Evolutionary conservation across 2,113 vertebrate genomes (phyloP).

Genomic region (western clawed frog (Xenopus tropicalis)): DNA sequence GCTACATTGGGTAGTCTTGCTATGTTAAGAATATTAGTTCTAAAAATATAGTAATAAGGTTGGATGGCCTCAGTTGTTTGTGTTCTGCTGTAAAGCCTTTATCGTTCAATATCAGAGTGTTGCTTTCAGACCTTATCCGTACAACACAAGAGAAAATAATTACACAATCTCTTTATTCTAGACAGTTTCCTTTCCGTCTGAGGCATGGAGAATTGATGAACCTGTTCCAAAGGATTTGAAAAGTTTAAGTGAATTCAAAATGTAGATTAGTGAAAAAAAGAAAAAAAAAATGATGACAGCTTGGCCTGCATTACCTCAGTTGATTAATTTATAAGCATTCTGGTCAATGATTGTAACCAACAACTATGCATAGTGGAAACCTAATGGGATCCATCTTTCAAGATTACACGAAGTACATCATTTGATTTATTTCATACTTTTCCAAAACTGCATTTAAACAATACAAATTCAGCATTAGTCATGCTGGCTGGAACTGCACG

Average conservation of each 20-base stretch:
- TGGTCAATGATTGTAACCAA: constrained; percentile 76
- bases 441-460: constrained; percentile 65
- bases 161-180: constrained; percentile 27
- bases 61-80: neutral
- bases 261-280: constrained; percentile 57
- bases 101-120: neutral
- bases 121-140: constrained; percentile 7
- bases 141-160: constrained; percentile 26
- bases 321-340: constrained; percentile 72
- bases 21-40: neutral
- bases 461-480: constrained; percentile 74
- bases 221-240: constrained; percentile 55
- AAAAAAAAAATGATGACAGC: constrained; percentile 59
- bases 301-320: constrained; percentile 60
- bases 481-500: constrained; percentile 65
- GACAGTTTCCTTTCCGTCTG: constrained; percentile 16
- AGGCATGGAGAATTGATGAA: constrained; percentile 57
- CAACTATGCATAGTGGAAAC: constrained; percentile 61
- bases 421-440: constrained; percentile 74
- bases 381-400: constrained; percentile 72
- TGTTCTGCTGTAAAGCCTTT: neutral
- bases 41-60: neutral
- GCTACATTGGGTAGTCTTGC: neutral
- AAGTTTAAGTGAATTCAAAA: constrained; percentile 66
- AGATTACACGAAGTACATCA: constrained; percentile 66